phyloP scores from a whole-genome alignment of 2,113 vertebrate genomes.

The Malaclemys terrapin region DNA sequence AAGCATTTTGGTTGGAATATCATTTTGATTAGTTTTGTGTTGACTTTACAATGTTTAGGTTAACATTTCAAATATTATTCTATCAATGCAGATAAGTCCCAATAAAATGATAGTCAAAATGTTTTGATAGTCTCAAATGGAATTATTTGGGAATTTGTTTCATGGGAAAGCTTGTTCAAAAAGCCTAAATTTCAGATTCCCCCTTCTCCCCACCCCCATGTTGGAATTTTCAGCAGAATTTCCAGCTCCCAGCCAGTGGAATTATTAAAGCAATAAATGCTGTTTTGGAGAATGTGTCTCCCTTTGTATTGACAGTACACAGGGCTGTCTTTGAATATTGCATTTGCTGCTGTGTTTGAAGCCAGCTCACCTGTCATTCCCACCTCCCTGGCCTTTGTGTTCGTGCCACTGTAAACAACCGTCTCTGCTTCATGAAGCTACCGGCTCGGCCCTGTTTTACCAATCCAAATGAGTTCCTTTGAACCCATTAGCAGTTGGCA shows the following conservation, averaged over 20 bases:
- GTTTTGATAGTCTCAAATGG: neutral
- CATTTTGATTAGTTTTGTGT: neutral
- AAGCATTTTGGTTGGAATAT: neutral
- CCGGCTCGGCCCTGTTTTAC: neutral
- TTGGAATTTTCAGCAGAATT: neutral
- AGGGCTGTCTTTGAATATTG: neutral
- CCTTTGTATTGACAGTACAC: neutral
- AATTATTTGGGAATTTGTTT: neutral
- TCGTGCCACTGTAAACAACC: fast-evolving
- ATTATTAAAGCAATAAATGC: neutral
- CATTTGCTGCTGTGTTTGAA: fast-evolving
- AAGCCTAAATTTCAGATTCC: neutral
- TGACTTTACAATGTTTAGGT: neutral
- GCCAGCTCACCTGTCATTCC: neutral
- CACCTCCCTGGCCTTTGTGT: neutral
- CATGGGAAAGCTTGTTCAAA: neutral
- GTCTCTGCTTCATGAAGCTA: fast-evolving
- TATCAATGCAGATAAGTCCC: neutral
- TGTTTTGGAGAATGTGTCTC: fast-evolving
- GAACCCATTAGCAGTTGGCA: neutral
- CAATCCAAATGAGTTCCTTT: neutral
- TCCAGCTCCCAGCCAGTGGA: neutral
- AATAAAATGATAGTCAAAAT: neutral
- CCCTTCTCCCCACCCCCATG: too few relatives aligned
- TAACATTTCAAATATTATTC: too few relatives aligned